Evolutionary conservation across 2,888 invertebrate species (phyloP), one percentile per base, ranked within the genome.

Genomic region (Aleiodes leptofemur): DNA sequence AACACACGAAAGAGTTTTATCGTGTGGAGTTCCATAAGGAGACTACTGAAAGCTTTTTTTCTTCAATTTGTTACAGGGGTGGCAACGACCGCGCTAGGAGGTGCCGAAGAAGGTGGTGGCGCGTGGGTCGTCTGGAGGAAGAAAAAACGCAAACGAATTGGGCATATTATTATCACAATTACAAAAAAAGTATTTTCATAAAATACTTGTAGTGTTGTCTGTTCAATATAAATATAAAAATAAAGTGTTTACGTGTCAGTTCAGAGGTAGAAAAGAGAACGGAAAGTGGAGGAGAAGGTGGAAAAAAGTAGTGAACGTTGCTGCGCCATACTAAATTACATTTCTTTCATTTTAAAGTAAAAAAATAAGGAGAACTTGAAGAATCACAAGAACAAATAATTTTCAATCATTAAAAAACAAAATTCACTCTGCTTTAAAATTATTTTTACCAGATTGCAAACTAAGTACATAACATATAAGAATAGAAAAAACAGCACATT

Each of bases 61-160:
- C 23, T 70, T 53, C 68, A 76, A 51, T 61, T 72, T n/a, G 59
- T 76, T 85, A 5, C 83, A 87, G 87, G 83, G 83, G 85, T 86
- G 86, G 87, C 86, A 84, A 84, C 84, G 85, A 82, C 84, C 83
- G 84, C 84, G 84, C 78, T 81, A 80, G 81, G 78, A 83, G 78
- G 82, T 81, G 80, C 78, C 81, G 80, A 83, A 84, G 82, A 85
- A 85, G 83, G 84, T 87, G 87, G 87, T 83, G 85, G 74, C 53
- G 74, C 23, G 59, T 61, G 73, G 72, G 57, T 69, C 59, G 70
- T 76, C 69, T 51, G 50, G 53, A 48, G 68, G 57, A 76, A 77
- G 14, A 31, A 50, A 76, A 57, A 70, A 72, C 64, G 69, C 16
- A 66, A 29, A 64, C 56, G 64, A 38, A 73, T 72, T 55, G 74